Evolutionary conservation across 2,797 vertebrate species (phyloP).

Genomic region (Eleutherodactylus coqui): DNA sequence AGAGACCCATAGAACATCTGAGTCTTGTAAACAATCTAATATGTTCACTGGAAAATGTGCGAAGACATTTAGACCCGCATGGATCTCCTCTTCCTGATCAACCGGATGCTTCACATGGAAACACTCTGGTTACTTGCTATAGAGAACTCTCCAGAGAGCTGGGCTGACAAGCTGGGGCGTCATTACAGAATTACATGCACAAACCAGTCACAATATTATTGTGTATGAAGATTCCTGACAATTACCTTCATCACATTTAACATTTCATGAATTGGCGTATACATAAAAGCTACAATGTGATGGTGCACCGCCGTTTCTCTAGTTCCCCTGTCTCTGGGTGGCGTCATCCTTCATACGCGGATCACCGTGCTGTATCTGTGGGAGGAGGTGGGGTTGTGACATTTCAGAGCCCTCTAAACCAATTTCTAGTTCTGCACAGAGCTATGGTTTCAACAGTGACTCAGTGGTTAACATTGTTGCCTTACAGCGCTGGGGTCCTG

Average conservation of each 20-base stretch:
- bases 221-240: not conserved
- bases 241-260: not conserved
- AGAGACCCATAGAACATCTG: not conserved
- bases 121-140: conserved; percentile 39
- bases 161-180: not conserved
- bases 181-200: conserved; percentile 22
- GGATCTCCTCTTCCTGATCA: conserved; percentile 39
- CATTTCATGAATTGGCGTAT: not conserved
- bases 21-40: not conserved
- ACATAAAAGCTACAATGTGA: too few species aligned
- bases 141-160: conserved; percentile 30
- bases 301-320: too few species aligned
- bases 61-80: conserved; percentile 4
- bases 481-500: too few species aligned
- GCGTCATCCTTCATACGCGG: too few species aligned
- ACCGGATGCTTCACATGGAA: conserved; percentile 56
- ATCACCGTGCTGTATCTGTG: too few species aligned
- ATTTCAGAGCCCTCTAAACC: too few species aligned
- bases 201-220: conserved; percentile 17
- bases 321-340: too few species aligned
- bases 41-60: not conserved
- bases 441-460: too few species aligned
- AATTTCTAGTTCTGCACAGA: too few species aligned
- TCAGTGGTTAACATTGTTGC: too few species aligned
- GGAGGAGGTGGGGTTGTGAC: too few species aligned